Evolutionary conservation across 1,140 invertebrate genomes (phyloP), one percentile per base, ranked within the genome.

Genomic region (Drosophila setifemur): DNA sequence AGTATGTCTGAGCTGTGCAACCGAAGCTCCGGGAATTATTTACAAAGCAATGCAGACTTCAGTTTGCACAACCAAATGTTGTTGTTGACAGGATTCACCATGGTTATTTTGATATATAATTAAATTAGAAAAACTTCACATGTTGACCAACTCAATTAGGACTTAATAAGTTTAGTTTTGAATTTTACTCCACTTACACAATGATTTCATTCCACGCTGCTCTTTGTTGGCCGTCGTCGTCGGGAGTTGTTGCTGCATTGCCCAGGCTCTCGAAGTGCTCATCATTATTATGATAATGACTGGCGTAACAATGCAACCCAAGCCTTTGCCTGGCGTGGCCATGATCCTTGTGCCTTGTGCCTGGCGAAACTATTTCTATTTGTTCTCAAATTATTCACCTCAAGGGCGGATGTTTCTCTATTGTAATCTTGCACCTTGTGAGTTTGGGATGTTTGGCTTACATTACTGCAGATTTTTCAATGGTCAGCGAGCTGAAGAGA

Each of bases 181-280:
- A 12, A 12, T 6, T 4, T 6, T 0, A n/a, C 9, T 3, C 39
- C 40, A 83, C 79, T 85, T 74, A 85, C 79, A 63, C 63, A 79
- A 72, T 39, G 81, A 79, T 44, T 85, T 79, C 48, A 68, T 44
- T 45, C 43, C 70, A 19, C 63, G 60, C 25, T 57, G 57, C 28
- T 58, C 25, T 58, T 31, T 43, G 28, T 11, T 44, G 26, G 31
- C 50, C 26, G 21, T 2, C 16, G 12, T 50, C 37, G 52, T 42
- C 48, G 21, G 19, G 21, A 21, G 43, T 31, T 64, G 73, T 19
- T 69, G 73, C 53, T 63, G 61, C 53, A 73, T 50, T 52, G 72
- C 48, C 53, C 69, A 74, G 33, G 57, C 16, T 21, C 14, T 60
- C 11, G 55, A 42, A 52, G 37, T 42, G 33, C 66, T 71, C 16